A percentile compares a stretch with the other conserved stretches of the same genome.
phyloP scores from a whole-genome alignment of 2,113 vertebrate genomes.

The Tychaedon coryphoeus region DNA sequence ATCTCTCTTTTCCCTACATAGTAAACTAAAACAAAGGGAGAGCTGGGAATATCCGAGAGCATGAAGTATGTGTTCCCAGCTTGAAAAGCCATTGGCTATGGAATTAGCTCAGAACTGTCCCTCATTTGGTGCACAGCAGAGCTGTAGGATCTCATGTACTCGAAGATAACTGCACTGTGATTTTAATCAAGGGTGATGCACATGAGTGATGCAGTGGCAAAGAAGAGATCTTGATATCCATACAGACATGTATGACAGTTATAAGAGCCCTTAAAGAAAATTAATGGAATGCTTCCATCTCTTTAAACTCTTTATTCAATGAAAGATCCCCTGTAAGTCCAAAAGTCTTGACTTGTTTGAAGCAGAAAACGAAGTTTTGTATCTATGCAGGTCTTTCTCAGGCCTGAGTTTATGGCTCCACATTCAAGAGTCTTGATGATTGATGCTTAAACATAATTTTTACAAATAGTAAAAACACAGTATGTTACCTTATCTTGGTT shows the following conservation, averaged over 20 bases:
- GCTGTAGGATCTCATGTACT: background rate
- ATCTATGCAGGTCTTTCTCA: background rate
- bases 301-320: background rate
- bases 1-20: background rate
- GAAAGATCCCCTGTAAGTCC: background rate
- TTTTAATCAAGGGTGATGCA: background rate
- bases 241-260: background rate
- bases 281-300: background rate
- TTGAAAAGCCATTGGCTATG: background rate
- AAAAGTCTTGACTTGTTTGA: background rate
- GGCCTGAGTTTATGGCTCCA: background rate
- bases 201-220: background rate
- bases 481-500: background rate
- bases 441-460: background rate
- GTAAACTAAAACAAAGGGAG: background rate
- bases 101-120: background rate
- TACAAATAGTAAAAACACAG: background rate
- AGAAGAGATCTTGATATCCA: background rate
- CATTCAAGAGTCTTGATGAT: background rate
- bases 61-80: fast-evolving
- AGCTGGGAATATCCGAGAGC: background rate
- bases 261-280: background rate
- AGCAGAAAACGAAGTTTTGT: background rate
- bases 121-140: background rate
- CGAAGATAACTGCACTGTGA: background rate